Percentiles rank a stretch among this genome's conserved stretches.
Conservation (phyloP, 2,113 vertebrate species). For the Jaculus jaculus region DNA sequence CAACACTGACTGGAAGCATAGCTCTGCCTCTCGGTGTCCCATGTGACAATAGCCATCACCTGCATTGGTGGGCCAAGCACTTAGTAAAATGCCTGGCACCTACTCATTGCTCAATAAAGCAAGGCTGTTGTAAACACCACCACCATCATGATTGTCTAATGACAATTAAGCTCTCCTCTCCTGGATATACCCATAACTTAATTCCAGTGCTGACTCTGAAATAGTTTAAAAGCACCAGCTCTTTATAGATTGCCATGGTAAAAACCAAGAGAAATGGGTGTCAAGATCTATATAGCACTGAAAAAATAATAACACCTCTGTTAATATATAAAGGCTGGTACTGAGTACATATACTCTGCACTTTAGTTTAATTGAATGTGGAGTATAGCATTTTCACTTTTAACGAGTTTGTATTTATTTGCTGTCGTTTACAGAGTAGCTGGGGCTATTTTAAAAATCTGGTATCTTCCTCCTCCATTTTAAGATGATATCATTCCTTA, state of each 20-base stretch:
- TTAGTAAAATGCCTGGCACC: background rate
- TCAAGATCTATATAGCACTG: background rate
- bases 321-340: conserved; percentile 52
- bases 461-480: background rate
- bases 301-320: background rate
- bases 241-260: conserved; percentile 41
- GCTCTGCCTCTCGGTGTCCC: background rate
- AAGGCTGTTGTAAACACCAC: background rate
- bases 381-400: conserved; percentile 5
- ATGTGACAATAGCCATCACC: background rate
- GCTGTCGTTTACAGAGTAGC: background rate
- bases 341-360: background rate
- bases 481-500: background rate
- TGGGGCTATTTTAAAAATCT: background rate
- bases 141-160: background rate
- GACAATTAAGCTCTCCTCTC: conserved; percentile 45
- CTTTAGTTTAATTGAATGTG: conserved; percentile 58
- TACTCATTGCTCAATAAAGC: background rate
- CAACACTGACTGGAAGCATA: background rate
- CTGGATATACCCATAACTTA: conserved; percentile 57
- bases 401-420: conserved; percentile 37
- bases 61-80: background rate
- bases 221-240: conserved; percentile 61
- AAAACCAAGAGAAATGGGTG: conserved; percentile 52
- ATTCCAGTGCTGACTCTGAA: background rate